A percentile compares a stretch with the other conserved stretches of the same genome.
These are phyloP conservation scores for Bufo gargarizans DNA, from an alignment of 2,113 vertebrate genomes.

Conservation along the genomic window DNA sequence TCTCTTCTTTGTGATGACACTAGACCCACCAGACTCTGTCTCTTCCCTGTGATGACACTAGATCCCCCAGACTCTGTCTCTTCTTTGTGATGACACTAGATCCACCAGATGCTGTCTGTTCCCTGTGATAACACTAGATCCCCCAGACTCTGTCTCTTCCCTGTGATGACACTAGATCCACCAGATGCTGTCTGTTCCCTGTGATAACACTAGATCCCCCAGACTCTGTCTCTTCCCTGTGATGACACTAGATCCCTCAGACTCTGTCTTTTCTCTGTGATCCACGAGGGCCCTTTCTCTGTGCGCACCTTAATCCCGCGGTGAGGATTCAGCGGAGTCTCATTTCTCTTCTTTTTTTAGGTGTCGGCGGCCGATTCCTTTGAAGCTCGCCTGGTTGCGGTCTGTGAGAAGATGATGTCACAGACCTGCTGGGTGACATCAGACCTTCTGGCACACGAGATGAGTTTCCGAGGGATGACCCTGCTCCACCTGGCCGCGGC, in stretches of 20 bases:
- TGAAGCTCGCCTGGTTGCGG: conserved; percentile 82
- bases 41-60: neutral
- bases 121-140: neutral
- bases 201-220: neutral
- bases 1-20: neutral
- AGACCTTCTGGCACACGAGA: conserved; percentile 75
- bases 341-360: neutral
- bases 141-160: neutral
- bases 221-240: neutral
- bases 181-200: too few species aligned
- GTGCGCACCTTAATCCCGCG: neutral
- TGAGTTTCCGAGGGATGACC: conserved; percentile 87
- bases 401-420: conserved; percentile 85
- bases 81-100: neutral
- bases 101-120: neutral
- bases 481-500: conserved; percentile 88
- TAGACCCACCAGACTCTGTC: neutral
- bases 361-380: conserved; percentile 75
- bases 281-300: neutral
- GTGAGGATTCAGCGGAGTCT: too few species aligned
- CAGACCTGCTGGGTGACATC: conserved; percentile 70
- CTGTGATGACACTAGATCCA: too few species aligned
- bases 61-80: neutral
- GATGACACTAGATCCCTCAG: too few species aligned
- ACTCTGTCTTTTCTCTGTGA: neutral